phyloP scores from a whole-genome alignment of 2,888 invertebrate species.

The Theristus sp. region DNA sequence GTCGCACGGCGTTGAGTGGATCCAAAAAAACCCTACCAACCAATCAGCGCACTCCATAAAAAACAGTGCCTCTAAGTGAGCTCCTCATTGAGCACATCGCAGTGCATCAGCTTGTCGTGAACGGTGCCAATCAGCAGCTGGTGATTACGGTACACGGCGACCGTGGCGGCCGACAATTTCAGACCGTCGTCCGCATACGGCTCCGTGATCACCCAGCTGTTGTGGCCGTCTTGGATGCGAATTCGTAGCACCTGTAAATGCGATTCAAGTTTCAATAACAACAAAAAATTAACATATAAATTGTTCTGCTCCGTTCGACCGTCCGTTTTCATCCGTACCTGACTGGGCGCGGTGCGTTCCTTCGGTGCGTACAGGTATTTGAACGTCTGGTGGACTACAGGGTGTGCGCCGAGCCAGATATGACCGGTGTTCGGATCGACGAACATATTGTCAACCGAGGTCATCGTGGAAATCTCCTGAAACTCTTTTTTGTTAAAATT shows the following conservation, averaged over 20 bases:
- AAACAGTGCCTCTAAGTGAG: not conserved
- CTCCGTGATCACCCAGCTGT: conserved; percentile 22
- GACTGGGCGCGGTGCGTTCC: conserved; percentile 3
- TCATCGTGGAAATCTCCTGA: conserved; percentile 17
- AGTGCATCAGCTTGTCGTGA: conserved; percentile 14
- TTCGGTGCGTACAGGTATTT: not conserved
- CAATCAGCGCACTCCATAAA: too few species aligned
- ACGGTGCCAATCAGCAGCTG: conserved; percentile 22
- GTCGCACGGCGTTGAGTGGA: too few species aligned
- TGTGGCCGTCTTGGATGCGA: conserved; percentile 1
- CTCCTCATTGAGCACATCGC: conserved; percentile 12
- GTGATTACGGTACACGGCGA: conserved; percentile 12
- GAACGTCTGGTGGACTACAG: conserved; percentile 9
- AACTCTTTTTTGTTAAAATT: too few species aligned
- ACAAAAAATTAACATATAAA: too few species aligned
- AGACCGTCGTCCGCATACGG: conserved; percentile 25
- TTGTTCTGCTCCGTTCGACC: too few species aligned
- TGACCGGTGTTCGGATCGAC: conserved; percentile 9
- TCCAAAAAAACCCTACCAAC: too few species aligned
- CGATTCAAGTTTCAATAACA: not conserved
- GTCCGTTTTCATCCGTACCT: too few species aligned
- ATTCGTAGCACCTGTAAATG: conserved; percentile 1
- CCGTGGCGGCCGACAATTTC: conserved; percentile 9
- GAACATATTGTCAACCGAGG: conserved; percentile 12
- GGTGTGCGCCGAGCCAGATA: conserved; percentile 15